Percentiles rank a stretch among this genome's conserved stretches.
These are phyloP conservation scores for Pimephales promelas DNA, from an alignment of 2,113 vertebrate species.

Conservation along the genomic window DNA sequence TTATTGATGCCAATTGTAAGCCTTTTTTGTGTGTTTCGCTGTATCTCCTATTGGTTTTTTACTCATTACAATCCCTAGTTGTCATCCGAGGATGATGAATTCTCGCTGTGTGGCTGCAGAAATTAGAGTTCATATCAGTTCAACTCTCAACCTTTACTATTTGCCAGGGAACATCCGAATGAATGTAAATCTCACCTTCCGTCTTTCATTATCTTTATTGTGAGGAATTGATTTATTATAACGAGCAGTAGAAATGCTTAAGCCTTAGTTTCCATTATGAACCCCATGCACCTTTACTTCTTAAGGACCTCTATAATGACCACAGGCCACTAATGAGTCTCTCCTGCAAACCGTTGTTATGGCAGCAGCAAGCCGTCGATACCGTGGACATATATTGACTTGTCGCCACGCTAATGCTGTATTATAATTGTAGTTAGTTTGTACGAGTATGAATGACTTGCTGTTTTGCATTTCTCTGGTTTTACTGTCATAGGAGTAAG, in stretches of 20 bases:
- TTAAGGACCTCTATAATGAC: conserved; percentile 43
- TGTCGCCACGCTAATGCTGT: background rate
- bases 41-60: background rate
- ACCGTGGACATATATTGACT: conserved; percentile 20
- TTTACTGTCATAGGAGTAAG: conserved; percentile 1
- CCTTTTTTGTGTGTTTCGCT: background rate
- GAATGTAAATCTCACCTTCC: background rate
- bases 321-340: conserved; percentile 39
- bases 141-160: conserved; percentile 11
- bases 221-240: conserved; percentile 35
- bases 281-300: conserved; percentile 30
- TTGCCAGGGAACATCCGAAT: conserved; percentile 5
- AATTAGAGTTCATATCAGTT: conserved; percentile 5
- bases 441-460: background rate
- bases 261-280: conserved; percentile 47
- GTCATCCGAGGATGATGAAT: background rate
- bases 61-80: background rate
- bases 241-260: conserved; percentile 46
- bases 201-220: conserved; percentile 28
- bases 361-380: conserved; percentile 42
- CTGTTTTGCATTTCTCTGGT: conserved; percentile 21
- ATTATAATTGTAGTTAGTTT: background rate
- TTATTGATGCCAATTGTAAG: background rate
- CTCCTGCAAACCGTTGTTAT: conserved; percentile 49
- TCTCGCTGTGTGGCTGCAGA: conserved; percentile 8